Evolutionary conservation across 2,113 vertebrate species (phyloP).

Genomic region (human (Homo sapiens)): DNA sequence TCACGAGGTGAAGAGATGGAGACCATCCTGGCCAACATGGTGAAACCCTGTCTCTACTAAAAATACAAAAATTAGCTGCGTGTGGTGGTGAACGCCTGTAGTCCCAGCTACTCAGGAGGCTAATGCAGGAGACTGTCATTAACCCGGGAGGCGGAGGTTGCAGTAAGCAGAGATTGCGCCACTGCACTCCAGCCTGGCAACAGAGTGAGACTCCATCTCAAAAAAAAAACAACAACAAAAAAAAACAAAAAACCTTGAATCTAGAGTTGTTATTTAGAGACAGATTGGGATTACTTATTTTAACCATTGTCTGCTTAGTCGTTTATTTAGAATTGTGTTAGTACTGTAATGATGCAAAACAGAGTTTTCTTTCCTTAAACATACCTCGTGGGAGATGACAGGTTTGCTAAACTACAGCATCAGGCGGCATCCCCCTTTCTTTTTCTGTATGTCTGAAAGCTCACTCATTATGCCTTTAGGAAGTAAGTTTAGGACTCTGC

Average conservation of each 20-base stretch:
- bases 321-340: constrained; percentile 31
- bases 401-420: not conserved
- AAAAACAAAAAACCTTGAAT: not conserved
- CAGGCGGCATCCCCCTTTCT: not conserved
- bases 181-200: too few species aligned
- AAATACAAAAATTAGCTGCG: too few species aligned
- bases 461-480: not conserved
- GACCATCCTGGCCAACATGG: too few species aligned
- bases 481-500: not conserved
- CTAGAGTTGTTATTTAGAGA: constrained; percentile 11
- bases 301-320: not conserved
- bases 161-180: too few species aligned
- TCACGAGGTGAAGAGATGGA: too few species aligned
- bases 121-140: too few species aligned
- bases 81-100: too few species aligned
- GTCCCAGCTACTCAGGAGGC: too few species aligned
- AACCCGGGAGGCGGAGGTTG: too few species aligned
- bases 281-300: constrained; percentile 8
- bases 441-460: not conserved
- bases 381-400: not conserved
- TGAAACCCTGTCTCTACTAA: too few species aligned
- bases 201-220: too few species aligned
- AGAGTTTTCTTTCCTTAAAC: constrained; percentile 19
- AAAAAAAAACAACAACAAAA: too few species aligned
- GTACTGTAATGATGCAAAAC: not conserved